These are phyloP conservation scores for Talpa occidentalis DNA, from an alignment of 2,113 vertebrate species.

Conservation along the genomic window DNA sequence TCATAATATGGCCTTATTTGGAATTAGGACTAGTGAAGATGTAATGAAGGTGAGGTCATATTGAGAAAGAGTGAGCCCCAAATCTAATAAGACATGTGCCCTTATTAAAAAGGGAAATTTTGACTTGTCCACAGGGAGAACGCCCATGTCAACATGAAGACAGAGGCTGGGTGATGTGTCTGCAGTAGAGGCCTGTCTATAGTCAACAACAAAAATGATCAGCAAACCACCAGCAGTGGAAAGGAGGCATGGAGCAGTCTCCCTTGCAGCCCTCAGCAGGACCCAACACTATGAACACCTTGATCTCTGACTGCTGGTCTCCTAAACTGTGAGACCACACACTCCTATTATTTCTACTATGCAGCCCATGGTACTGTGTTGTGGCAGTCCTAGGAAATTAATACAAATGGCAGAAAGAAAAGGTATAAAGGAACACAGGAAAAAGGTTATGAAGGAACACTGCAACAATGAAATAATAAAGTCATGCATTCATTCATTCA, in stretches of 20 bases:
- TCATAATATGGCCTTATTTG: neutral
- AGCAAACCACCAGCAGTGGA: neutral
- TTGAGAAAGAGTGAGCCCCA: neutral
- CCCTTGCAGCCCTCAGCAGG: neutral
- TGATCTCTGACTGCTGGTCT: neutral
- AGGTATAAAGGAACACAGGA: neutral
- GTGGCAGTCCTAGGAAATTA: neutral
- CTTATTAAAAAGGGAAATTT: constrained; percentile 22
- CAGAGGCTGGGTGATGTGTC: neutral
- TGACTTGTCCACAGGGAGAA: neutral
- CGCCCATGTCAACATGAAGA: neutral
- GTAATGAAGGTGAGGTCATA: neutral
- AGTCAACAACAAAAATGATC: neutral
- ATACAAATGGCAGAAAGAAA: neutral
- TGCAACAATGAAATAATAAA: constrained; percentile 5
- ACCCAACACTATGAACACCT: neutral
- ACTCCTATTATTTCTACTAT: neutral
- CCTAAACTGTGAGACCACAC: neutral
- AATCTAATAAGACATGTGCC: neutral
- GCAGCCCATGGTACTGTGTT: neutral
- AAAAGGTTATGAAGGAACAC: neutral
- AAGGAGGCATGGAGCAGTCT: neutral
- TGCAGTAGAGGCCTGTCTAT: neutral
- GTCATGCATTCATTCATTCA: neutral
- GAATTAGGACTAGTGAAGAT: neutral